Evolutionary conservation across 2,113 vertebrate species (phyloP), one percentile per base, ranked within the genome.

Genomic region (Rousettus leschenaultii): DNA sequence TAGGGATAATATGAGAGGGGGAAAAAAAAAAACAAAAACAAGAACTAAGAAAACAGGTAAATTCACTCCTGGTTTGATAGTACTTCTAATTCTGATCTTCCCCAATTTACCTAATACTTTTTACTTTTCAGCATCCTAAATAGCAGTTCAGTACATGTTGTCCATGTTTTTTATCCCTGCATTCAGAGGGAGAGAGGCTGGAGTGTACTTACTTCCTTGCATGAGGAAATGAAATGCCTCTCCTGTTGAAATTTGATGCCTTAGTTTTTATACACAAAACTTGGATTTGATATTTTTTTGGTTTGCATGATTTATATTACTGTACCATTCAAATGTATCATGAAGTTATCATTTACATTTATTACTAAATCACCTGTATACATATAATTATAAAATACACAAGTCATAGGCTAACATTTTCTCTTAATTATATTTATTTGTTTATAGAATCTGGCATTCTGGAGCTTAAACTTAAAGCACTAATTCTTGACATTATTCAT

Each of bases 401-500:
- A 85, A 82, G 3, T 71, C 19, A 77, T 14, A 84, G 15, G 7
- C 63, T 94, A 80, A 95, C 5, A 14, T 57, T 91, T 91, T 95
- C 24, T 89, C 40, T 15, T 15, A 82, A 78, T 84, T 77, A 57
- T 90, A 86, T 86, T 86, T 70, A 70, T 75, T 79, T 95, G 59
- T 98, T 55, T 97, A 45, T 95, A 99, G 99, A 99, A 93, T 98
- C 99, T 9, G 98, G 98, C 68, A 98, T 99, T 94, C 97, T 99
- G 95, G 99, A 99, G 94, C 98, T 99, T 96, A 99, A 99, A 96
- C 99, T 99, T 92, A 99, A 99, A 98, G 99, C 99, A 61, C 98
- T 99, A 86, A 99, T 99, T 97, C 99, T 99, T 97, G 99, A 99
- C 95, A 99, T 99, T 66, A 99, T 99, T 98, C 99, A 99, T 97